Conservation (phyloP, 1,140 invertebrate species). For the Bombus sibiricus region DNA sequence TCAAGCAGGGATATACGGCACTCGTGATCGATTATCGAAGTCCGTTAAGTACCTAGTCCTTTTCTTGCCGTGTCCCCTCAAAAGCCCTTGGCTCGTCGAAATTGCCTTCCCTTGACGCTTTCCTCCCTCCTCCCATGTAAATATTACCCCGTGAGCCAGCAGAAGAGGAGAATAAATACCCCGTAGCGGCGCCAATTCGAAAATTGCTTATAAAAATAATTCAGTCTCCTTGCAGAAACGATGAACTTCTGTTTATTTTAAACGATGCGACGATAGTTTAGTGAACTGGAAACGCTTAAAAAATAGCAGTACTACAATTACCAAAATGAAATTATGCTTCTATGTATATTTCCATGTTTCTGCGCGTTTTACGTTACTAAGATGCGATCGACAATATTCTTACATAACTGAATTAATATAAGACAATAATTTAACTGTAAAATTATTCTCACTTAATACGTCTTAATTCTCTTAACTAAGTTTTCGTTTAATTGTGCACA, state of each 20-base stretch:
- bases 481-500: too few species aligned
- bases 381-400: too few species aligned
- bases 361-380: neutral
- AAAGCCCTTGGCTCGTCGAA: slow-evolving; percentile 24
- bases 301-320: too few species aligned
- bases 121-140: slow-evolving; percentile 17
- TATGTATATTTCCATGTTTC: neutral
- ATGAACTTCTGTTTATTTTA: neutral
- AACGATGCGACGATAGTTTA: too few species aligned
- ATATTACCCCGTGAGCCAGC: slow-evolving; percentile 15
- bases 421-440: neutral
- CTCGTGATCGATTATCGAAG: slow-evolving; percentile 59
- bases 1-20: slow-evolving; percentile 21
- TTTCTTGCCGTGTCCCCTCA: slow-evolving; percentile 33
- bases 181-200: neutral
- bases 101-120: slow-evolving; percentile 17
- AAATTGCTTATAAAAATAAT: slow-evolving; percentile 9
- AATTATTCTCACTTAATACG: too few species aligned
- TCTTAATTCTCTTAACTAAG: too few species aligned
- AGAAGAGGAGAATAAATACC: slow-evolving; percentile 35
- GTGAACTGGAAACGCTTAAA: neutral
- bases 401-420: neutral
- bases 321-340: neutral
- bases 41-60: slow-evolving; percentile 39
- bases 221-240: neutral